Evolutionary conservation across 2,113 vertebrate genomes (phyloP).

Genomic region (Polyodon spathula): DNA sequence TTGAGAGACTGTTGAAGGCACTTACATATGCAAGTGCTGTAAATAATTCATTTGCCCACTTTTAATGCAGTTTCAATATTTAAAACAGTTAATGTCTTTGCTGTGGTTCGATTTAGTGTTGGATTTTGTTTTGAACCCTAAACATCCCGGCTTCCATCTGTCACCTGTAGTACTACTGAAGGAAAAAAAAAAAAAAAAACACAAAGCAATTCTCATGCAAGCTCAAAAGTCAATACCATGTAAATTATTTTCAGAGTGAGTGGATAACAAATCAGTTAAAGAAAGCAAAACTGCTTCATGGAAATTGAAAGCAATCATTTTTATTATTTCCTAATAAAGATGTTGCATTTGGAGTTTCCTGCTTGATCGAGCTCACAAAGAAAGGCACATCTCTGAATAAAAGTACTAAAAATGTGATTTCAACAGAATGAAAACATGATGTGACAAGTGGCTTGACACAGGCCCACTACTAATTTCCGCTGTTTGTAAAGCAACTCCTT

Average conservation of each 20-base stretch:
- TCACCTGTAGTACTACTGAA: too few species aligned
- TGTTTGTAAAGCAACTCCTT: constrained; percentile 62
- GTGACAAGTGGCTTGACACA: constrained; percentile 74
- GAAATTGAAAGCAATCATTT: constrained; percentile 59
- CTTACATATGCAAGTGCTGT: too few species aligned
- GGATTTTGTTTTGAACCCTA: too few species aligned
- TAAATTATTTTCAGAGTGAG: neutral
- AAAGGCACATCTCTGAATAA: constrained; percentile 50
- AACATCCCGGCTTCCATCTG: too few species aligned
- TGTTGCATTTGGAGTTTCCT: constrained; percentile 32
- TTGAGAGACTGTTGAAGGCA: too few species aligned
- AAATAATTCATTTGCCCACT: too few species aligned
- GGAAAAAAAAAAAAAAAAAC: neutral
- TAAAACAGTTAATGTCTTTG: too few species aligned
- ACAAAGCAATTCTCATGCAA: neutral
- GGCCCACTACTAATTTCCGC: constrained; percentile 67
- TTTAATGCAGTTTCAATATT: too few species aligned
- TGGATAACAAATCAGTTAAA: neutral
- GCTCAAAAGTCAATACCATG: neutral
- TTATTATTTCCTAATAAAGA: constrained; percentile 68
- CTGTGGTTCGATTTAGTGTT: too few species aligned
- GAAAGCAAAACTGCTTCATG: constrained; percentile 45
- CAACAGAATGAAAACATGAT: constrained; percentile 74
- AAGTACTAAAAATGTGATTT: constrained; percentile 64
- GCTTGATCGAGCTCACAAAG: constrained; percentile 54